A percentile compares a stretch with the other conserved stretches of the same genome.
Conservation (phyloP, 1,140 invertebrate genomes). For the Ruditapes philippinarum region DNA sequence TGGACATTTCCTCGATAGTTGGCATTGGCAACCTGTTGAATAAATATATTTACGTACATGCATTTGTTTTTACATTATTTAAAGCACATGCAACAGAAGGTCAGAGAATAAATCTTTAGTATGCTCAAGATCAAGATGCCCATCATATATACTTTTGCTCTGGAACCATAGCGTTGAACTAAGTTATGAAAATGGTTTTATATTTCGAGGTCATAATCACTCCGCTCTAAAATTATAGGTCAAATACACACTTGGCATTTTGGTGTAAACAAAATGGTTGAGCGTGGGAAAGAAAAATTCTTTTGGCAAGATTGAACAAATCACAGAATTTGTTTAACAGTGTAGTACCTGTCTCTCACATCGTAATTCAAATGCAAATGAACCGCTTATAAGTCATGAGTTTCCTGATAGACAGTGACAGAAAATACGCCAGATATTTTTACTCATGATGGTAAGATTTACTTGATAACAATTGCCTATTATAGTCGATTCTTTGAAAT, state of each 20-base stretch:
- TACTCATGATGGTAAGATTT: conserved; percentile 38
- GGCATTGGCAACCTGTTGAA: too few relatives aligned
- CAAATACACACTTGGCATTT: conserved; percentile 72
- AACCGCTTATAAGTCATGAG: conserved; percentile 51
- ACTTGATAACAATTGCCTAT: conserved; percentile 53
- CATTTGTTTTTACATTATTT: too few relatives aligned
- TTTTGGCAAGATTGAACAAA: conserved; percentile 87
- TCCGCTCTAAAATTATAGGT: conserved; percentile 64
- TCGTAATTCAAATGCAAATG: conserved; percentile 56
- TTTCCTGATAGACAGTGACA: conserved; percentile 62
- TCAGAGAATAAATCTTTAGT: too few relatives aligned
- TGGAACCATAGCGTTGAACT: conserved; percentile 28
- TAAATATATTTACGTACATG: too few relatives aligned
- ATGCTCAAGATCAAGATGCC: too few relatives aligned
- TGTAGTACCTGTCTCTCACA: conserved; percentile 66
- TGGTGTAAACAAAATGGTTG: conserved; percentile 75
- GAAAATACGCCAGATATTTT: conserved; percentile 65
- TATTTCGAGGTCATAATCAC: conserved; percentile 33
- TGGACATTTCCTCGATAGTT: too few relatives aligned
- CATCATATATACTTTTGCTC: too few relatives aligned
- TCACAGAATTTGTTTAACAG: conserved; percentile 64
- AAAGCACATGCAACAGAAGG: too few relatives aligned
- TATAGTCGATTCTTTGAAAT: conserved; percentile 71
- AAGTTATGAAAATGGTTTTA: not conserved
- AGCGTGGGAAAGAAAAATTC: conserved; percentile 74